phyloP scores from a whole-genome alignment of 2,113 vertebrate genomes.

The Barbus barbus region DNA sequence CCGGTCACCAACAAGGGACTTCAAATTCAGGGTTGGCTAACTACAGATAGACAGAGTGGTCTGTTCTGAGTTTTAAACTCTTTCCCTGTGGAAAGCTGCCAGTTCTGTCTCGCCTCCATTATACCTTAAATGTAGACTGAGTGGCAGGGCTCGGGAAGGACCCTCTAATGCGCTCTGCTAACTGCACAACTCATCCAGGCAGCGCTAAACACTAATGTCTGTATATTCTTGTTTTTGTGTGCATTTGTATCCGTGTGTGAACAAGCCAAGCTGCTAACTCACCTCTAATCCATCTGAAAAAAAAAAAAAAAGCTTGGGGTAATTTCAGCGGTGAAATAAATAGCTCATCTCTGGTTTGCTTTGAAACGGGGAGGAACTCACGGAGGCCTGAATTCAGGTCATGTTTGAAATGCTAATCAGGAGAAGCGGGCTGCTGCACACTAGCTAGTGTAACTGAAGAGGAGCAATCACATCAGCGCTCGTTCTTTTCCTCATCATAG shows the following conservation, averaged over 20 bases:
- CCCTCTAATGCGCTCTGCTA: background rate
- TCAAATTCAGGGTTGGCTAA: background rate
- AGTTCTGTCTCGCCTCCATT: background rate
- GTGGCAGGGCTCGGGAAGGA: conserved; percentile 8
- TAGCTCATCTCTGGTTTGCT: conserved; percentile 24
- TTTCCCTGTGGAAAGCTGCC: background rate
- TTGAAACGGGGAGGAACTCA: background rate
- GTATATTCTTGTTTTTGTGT: background rate
- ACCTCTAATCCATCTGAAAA: background rate
- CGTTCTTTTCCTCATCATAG: background rate
- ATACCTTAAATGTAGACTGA: background rate
- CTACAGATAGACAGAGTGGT: background rate
- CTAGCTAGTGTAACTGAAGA: background rate
- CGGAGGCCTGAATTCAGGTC: conserved; percentile 32
- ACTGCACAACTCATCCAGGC: background rate
- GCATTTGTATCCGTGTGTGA: background rate
- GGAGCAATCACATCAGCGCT: background rate
- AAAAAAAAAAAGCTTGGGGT: conserved; percentile 8
- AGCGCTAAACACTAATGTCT: background rate
- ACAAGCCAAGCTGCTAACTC: conserved; percentile 3
- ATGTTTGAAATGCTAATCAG: conserved; percentile 47
- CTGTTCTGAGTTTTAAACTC: conserved; percentile 1
- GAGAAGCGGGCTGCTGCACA: background rate
- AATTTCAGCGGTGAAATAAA: conserved; percentile 30
- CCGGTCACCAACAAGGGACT: background rate